Conservation (phyloP, 2,888 invertebrate genomes). For the Caenorhabditis zanzibari region DNA sequence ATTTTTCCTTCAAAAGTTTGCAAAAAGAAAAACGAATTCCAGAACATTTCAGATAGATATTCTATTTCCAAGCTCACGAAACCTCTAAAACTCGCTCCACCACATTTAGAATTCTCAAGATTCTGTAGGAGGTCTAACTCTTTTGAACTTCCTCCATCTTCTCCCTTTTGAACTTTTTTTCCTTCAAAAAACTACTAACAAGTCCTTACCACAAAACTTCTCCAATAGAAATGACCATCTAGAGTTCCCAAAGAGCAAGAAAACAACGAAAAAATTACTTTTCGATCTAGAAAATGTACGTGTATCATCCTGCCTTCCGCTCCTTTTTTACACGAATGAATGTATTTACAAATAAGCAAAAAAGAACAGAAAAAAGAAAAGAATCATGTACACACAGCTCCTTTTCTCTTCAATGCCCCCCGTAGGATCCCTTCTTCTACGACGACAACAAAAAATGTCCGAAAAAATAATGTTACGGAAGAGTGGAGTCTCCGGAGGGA, state of each 20-base stretch:
- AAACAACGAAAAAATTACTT: neutral
- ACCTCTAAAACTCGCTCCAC: no score
- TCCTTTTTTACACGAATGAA: conserved; percentile 25
- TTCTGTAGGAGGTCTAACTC: conserved; percentile 1
- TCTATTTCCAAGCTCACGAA: no score
- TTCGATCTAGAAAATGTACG: conserved; percentile 17
- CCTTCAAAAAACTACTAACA: neutral
- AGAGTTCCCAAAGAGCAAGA: neutral
- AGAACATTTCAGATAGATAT: no score
- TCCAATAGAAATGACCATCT: neutral
- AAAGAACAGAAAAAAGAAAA: conserved; percentile 21
- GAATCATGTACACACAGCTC: conserved; percentile 54
- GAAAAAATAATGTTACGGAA: conserved; percentile 38
- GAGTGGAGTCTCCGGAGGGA: conserved; percentile 25
- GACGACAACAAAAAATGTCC: conserved; percentile 27
- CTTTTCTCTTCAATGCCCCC: conserved; percentile 5
- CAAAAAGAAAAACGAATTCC: no score
- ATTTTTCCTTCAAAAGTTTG: no score
- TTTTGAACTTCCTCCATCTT: neutral
- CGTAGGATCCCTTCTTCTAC: conserved; percentile 25
- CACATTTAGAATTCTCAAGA: conserved; percentile 20
- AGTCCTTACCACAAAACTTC: neutral
- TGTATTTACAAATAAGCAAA: conserved; percentile 56
- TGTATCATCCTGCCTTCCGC: conserved; percentile 11
- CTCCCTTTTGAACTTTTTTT: conserved; percentile 1